Conservation (phyloP, 2,888 invertebrate species). For the Sinopyrophorus schimmeli region DNA sequence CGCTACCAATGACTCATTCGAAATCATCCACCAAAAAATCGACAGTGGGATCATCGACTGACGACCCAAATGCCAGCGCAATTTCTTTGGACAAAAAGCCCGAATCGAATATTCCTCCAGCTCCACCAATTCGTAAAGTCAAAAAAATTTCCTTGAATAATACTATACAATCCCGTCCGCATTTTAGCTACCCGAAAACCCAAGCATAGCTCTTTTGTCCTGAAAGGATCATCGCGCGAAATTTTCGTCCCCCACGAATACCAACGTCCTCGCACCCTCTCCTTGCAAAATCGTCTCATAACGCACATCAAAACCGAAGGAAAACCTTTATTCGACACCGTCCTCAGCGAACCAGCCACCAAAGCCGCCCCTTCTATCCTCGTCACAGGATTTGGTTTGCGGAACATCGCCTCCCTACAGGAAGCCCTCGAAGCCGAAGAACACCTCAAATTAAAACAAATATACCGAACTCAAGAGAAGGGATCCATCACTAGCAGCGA, state of each 20-base stretch:
- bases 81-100: too few species aligned
- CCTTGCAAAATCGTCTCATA: constrained; percentile 6
- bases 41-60: too few species aligned
- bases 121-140: too few species aligned
- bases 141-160: too few species aligned
- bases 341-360: not conserved
- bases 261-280: not conserved
- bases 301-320: constrained; percentile 6
- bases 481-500: not conserved
- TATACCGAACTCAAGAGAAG: constrained; percentile 11
- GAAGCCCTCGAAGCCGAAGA: constrained; percentile 34
- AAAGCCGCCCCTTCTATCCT: constrained; percentile 37
- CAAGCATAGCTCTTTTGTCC: constrained; percentile 1
- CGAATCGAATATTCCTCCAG: not conserved
- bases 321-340: constrained; percentile 20
- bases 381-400: constrained; percentile 46
- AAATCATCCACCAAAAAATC: too few species aligned
- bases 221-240: not conserved
- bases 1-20: not conserved
- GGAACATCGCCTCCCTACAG: constrained; percentile 44
- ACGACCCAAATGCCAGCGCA: too few species aligned
- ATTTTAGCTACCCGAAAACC: constrained; percentile 3
- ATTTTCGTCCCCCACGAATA: constrained; percentile 3
- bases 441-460: constrained; percentile 7
- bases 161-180: too few species aligned